A percentile compares a stretch with the other conserved stretches of the same genome.
Conservation (phyloP, 2,888 invertebrate genomes). For the Oeneis ivallda region DNA sequence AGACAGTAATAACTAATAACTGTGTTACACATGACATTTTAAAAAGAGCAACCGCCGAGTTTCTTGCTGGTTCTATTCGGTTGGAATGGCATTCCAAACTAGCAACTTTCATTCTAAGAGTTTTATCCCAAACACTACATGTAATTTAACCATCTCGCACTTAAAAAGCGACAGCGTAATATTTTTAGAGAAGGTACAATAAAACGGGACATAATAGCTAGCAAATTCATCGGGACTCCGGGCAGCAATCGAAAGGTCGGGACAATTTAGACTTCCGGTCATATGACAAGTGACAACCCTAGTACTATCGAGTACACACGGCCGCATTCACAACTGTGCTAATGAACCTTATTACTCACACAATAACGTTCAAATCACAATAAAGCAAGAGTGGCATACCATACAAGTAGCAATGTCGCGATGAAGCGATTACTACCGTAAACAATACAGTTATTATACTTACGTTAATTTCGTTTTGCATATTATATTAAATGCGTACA, state of each 20-base stretch:
- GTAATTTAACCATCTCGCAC: neutral
- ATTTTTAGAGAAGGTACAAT: neutral
- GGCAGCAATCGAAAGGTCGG: neutral
- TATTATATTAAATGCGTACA: conserved; percentile 15
- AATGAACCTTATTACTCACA: neutral
- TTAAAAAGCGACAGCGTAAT: neutral
- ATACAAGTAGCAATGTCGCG: conserved; percentile 35
- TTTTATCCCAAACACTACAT: too few species aligned
- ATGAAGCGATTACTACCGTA: conserved; percentile 40
- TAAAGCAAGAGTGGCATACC: conserved; percentile 7
- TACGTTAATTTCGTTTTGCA: conserved; percentile 33
- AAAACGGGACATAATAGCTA: neutral
- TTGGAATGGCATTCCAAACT: too few species aligned
- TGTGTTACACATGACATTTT: too few species aligned
- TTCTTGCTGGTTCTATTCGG: too few species aligned
- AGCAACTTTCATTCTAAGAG: too few species aligned
- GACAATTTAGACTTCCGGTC: neutral
- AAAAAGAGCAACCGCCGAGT: too few species aligned
- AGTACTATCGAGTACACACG: conserved; percentile 16
- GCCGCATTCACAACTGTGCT: neutral
- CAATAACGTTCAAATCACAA: conserved; percentile 19
- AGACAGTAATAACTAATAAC: too few species aligned
- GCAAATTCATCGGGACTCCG: neutral
- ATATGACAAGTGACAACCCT: conserved; percentile 9
- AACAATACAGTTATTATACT: conserved; percentile 39